Evolutionary conservation across 2,113 vertebrate genomes (phyloP).

Genomic region (Pomatorhinus ruficollis): DNA sequence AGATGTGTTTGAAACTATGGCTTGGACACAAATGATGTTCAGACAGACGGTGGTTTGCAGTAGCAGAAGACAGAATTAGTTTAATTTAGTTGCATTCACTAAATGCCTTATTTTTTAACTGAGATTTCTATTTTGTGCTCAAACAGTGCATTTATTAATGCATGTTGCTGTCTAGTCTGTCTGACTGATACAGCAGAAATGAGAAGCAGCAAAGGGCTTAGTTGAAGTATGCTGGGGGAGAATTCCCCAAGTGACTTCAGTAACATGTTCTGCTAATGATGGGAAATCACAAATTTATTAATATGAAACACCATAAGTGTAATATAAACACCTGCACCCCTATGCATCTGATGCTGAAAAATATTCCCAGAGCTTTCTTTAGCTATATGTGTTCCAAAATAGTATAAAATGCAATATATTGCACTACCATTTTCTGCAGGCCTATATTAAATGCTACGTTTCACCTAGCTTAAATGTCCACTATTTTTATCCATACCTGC

Average conservation of each 20-base stretch:
- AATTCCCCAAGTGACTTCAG: neutral
- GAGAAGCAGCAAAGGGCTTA: neutral
- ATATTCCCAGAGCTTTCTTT: neutral
- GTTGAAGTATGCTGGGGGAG: neutral
- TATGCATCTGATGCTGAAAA: neutral
- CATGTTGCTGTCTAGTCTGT: neutral
- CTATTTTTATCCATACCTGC: neutral
- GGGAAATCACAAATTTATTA: constrained; percentile 9
- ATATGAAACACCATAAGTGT: neutral
- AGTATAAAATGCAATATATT: neutral
- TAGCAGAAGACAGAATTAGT: neutral
- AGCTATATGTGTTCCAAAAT: neutral
- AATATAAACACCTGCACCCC: neutral
- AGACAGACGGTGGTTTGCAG: neutral
- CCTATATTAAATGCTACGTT: neutral
- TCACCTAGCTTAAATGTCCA: neutral
- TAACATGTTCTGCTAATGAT: neutral
- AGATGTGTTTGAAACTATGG: neutral
- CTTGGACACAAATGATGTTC: neutral
- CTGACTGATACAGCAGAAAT: neutral
- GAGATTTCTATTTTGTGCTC: neutral
- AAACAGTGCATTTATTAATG: neutral
- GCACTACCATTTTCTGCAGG: neutral
- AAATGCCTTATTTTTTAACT: neutral
- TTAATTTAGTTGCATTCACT: neutral